Evolutionary conservation across 2,797 vertebrate species (phyloP), one percentile per base, ranked within the genome.

Genomic region (Spinibarbus caldwelli): DNA sequence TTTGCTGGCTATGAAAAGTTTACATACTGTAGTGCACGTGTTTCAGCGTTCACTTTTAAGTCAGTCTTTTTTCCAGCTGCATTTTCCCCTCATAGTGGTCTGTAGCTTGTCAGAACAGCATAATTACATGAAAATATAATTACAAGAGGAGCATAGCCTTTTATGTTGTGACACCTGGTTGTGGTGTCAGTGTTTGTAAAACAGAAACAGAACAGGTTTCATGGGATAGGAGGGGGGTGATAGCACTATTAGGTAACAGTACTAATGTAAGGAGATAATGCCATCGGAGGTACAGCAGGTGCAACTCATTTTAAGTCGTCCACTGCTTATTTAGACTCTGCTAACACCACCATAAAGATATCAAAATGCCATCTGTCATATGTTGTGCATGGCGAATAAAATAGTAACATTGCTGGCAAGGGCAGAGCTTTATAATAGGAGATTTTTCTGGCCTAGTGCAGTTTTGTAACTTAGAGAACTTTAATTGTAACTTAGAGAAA

Each of bases 261-360:
- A 83, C 75, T 87, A 86, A 87, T 88, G 86, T 84, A 86, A 88
- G 82, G 62, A 79, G 88, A 87, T 88, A 89, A 89, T 89, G 86
- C 87, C 80, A 86, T 81, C 77, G 66, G 84, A 90, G 88, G 87
- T 87, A 41, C 41, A 90, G 84, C 89, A 89, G 90, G 86, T 90
- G 89, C 49, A 26, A 82, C 5, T 84, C 86, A 84, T 19, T 71
- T 82, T 80, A 87, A 73, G 64, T 36, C 23, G 59, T 52, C 62
- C 59, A 26, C 71, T 73, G 85, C 87, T 88, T 82, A 88, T 86
- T 80, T 87, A 31, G 71, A 85, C 66, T 67, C 62, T 5, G 14
- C 19, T 67, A 86, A 76, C 72, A 49, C 78, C 49, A 10, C 26
- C 2, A 14, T 80, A 36, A 78, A 77, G 64, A 38, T 88, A 86